A percentile compares a stretch with the other conserved stretches of the same genome.
Conservation (phyloP, 1,140 invertebrate genomes). For the Drosophila nebulosa region DNA sequence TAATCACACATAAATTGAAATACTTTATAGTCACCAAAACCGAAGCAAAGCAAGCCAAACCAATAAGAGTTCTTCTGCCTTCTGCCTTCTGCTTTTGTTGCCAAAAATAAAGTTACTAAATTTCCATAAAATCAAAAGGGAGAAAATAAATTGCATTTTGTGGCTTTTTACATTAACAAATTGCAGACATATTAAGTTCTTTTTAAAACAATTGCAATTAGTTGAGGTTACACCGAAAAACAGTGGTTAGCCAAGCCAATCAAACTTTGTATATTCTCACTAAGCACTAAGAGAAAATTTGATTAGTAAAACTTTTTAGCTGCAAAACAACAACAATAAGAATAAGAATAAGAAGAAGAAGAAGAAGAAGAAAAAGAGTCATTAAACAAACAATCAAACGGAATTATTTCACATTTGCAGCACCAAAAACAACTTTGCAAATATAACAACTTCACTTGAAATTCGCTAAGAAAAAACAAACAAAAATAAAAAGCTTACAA, state of each 20-base stretch:
- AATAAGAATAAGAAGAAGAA: no score
- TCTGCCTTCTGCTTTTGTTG: no score
- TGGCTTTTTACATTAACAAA: slow-evolving; percentile 40
- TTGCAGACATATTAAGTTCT: slow-evolving; percentile 38
- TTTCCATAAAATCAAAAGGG: neutral
- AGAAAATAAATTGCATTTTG: slow-evolving; percentile 36
- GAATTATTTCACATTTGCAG: neutral
- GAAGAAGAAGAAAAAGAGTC: no score
- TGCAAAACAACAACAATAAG: no score
- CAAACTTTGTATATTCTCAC: neutral
- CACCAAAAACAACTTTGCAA: neutral
- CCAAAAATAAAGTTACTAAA: slow-evolving; percentile 24
- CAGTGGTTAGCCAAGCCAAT: slow-evolving; percentile 19
- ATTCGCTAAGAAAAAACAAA: neutral
- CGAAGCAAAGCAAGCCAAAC: neutral
- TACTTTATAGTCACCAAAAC: slow-evolving; percentile 23
- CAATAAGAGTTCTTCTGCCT: neutral
- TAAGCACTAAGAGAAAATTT: neutral
- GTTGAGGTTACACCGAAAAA: slow-evolving; percentile 22
- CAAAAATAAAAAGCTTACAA: neutral
- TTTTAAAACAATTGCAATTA: slow-evolving; percentile 37
- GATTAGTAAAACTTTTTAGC: neutral
- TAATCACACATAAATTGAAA: slow-evolving; percentile 45
- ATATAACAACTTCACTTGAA: neutral
- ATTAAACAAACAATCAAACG: neutral